Conservation (phyloP, 2,797 vertebrate species). For the Enteromius fasciolatus region DNA sequence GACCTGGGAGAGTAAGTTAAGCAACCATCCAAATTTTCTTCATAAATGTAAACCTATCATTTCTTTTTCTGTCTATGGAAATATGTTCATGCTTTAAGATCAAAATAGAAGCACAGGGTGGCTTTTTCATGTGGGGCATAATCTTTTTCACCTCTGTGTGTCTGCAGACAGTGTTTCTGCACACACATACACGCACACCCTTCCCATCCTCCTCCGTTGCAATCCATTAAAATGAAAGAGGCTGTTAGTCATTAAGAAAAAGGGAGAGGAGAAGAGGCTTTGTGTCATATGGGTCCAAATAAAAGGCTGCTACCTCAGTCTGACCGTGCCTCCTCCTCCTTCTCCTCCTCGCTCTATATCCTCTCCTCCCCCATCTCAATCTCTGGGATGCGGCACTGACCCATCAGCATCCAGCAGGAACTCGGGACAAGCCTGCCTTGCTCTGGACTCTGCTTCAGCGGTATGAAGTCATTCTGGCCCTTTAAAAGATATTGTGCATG, state of each 20-base stretch:
- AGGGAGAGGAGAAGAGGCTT: conserved; percentile 51
- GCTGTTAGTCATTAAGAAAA: conserved; percentile 57
- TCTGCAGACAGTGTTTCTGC: conserved; percentile 37
- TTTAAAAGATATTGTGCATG: conserved; percentile 31
- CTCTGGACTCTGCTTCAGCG: conserved; percentile 13
- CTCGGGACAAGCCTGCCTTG: conserved; percentile 24
- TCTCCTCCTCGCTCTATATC: conserved; percentile 11
- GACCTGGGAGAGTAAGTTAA: background rate
- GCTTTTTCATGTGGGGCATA: conserved; percentile 40
- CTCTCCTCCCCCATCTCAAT: conserved; percentile 23
- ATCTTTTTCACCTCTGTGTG: conserved; percentile 47
- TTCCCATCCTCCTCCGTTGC: conserved; percentile 57
- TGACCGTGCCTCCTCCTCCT: conserved; percentile 25
- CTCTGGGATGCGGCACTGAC: conserved; percentile 36
- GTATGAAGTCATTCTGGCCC: conserved; percentile 23
- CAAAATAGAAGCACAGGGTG: conserved; percentile 8
- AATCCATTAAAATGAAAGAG: conserved; percentile 57
- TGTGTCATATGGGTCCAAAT: conserved; percentile 59
- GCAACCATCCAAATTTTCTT: background rate
- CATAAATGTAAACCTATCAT: background rate
- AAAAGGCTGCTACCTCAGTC: conserved; percentile 46
- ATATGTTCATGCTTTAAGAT: conserved; percentile 13
- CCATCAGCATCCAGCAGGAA: conserved; percentile 33
- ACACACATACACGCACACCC: conserved; percentile 14
- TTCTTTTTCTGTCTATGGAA: background rate